These are phyloP conservation scores for Diachasma alloeum DNA, from an alignment of 1,140 invertebrate species.

Conservation along the genomic window DNA sequence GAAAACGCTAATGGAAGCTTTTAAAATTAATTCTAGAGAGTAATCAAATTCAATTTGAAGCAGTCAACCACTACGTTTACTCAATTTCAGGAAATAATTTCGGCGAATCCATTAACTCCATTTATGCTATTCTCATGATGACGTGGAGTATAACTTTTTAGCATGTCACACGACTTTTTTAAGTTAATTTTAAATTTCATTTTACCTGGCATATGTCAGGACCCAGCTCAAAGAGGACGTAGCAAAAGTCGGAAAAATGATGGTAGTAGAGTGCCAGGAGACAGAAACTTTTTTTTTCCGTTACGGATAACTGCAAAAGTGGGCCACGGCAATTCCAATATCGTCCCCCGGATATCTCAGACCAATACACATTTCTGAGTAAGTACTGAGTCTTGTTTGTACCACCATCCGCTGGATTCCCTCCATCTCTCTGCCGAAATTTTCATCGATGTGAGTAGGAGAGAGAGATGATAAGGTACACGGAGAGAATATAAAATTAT, in stretches of 20 bases:
- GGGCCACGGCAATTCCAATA: neutral
- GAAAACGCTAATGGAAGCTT: neutral
- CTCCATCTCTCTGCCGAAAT: neutral
- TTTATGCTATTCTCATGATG: neutral
- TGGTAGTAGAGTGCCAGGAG: neutral
- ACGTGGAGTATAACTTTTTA: neutral
- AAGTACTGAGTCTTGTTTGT: neutral
- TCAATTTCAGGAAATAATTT: neutral
- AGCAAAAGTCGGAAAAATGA: neutral
- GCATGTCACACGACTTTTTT: neutral
- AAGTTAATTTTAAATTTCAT: neutral
- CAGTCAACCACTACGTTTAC: neutral
- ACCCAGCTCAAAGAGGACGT: neutral
- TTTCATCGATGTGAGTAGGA: neutral
- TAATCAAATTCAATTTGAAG: neutral
- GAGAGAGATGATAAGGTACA: no score
- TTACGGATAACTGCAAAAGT: neutral
- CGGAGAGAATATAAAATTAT: no score
- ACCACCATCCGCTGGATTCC: neutral
- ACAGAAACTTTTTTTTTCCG: neutral
- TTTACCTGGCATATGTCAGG: neutral
- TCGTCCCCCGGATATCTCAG: neutral
- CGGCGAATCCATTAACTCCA: neutral
- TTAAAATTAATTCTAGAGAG: neutral
- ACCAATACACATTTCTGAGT: neutral